phyloP scores from a whole-genome alignment of 2,113 vertebrate species.

The Scatophagus argus region DNA sequence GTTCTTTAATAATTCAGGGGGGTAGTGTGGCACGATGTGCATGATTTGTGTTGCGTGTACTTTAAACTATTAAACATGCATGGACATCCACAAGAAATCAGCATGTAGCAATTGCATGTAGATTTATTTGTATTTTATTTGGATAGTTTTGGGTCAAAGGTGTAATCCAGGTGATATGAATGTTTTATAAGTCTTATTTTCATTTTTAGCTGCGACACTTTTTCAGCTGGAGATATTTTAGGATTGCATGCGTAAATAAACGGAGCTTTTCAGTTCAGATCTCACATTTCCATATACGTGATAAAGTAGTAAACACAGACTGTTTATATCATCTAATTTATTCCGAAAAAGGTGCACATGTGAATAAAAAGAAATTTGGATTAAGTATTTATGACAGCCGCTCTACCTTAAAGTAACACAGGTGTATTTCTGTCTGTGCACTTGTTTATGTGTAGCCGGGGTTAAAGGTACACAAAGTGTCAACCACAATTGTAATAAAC shows the following conservation, averaged over 20 bases:
- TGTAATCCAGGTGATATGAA: conserved; percentile 6
- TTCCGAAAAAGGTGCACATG: conserved; percentile 21
- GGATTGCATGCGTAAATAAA: conserved; percentile 23
- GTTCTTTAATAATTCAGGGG: conserved; percentile 48
- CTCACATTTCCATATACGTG: conserved; percentile 37
- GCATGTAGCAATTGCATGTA: background rate
- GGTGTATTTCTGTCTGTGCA: background rate
- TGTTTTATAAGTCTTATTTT: background rate
- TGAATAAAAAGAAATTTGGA: conserved; percentile 15
- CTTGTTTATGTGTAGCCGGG: conserved; percentile 35
- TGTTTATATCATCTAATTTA: conserved; percentile 45
- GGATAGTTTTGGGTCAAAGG: background rate
- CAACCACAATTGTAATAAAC: conserved; percentile 48
- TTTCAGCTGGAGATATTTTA: conserved; percentile 20
- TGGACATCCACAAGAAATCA: background rate
- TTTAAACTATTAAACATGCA: background rate
- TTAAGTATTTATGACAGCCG: conserved; percentile 34
- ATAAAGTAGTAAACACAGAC: conserved; percentile 41
- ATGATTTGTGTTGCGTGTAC: conserved; percentile 16
- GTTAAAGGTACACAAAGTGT: conserved; percentile 41
- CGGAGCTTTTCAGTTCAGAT: conserved; percentile 3
- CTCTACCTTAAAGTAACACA: conserved; percentile 26
- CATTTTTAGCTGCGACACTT: background rate
- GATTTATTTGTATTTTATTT: background rate
- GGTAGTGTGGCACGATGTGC: background rate